phyloP scores from a whole-genome alignment of 1,140 invertebrate species.

The Platorchestia sp. region DNA sequence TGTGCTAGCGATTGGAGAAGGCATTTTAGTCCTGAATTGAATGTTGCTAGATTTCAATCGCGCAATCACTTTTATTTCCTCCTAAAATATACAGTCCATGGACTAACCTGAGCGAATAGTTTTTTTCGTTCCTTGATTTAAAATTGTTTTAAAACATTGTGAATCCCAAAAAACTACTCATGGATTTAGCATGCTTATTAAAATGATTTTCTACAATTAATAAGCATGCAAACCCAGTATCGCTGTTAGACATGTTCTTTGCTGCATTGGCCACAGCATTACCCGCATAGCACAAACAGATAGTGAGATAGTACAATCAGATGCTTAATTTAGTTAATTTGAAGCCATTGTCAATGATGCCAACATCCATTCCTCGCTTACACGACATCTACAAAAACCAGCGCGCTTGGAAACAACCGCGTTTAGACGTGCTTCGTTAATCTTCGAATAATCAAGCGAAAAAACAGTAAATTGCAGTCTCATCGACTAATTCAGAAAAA shows the following conservation, averaged over 20 bases:
- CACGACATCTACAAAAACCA: background rate
- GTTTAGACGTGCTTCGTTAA: background rate
- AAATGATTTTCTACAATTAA: background rate
- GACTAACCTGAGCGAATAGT: background rate
- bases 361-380: background rate
- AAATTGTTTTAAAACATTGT: background rate
- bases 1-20: background rate
- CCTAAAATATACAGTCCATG: background rate
- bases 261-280: background rate
- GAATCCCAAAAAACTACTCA: too few species aligned
- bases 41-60: background rate
- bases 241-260: background rate
- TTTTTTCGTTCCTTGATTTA: background rate
- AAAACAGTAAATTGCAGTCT: background rate
- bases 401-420: background rate
- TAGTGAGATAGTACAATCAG: conserved; percentile 8
- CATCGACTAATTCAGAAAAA: background rate
- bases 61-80: background rate
- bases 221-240: background rate
- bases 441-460: background rate
- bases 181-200: background rate
- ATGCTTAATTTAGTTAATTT: background rate
- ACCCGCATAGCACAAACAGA: too few species aligned
- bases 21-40: background rate
- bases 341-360: background rate